Evolutionary conservation across 2,113 vertebrate species (phyloP).

Genomic region (Oreochromis spilurus): DNA sequence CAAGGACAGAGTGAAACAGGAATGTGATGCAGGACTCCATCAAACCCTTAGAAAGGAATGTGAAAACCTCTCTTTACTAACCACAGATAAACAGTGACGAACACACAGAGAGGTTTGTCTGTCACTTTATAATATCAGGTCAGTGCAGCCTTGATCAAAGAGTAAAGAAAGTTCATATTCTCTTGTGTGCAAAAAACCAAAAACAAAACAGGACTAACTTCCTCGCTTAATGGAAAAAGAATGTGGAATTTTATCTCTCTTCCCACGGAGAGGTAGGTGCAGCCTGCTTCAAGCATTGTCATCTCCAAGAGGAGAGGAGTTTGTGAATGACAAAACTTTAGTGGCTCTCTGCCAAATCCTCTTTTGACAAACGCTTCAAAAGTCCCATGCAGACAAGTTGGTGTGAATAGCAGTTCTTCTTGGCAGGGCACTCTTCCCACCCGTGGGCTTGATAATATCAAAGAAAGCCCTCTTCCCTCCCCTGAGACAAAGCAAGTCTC

Average conservation of each 20-base stretch:
- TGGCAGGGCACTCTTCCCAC: constrained; percentile 24
- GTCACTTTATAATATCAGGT: neutral
- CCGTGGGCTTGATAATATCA: constrained; percentile 59
- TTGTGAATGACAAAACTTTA: constrained; percentile 62
- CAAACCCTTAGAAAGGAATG: constrained; percentile 43
- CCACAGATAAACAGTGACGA: neutral
- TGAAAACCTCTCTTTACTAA: constrained; percentile 16
- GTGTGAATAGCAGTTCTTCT: constrained; percentile 61
- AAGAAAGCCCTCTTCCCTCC: constrained; percentile 54
- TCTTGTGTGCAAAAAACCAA: neutral
- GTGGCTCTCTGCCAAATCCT: constrained; percentile 58
- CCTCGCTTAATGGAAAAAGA: constrained; percentile 1
- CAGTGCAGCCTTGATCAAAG: neutral
- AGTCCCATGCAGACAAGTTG: constrained; percentile 60
- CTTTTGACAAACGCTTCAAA: constrained; percentile 64
- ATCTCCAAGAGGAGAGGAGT: constrained; percentile 24
- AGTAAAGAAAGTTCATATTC: neutral
- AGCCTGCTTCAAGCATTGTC: constrained; percentile 46
- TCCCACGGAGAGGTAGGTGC: neutral
- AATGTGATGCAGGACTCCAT: constrained; percentile 51
- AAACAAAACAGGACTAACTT: neutral
- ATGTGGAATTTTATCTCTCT: neutral
- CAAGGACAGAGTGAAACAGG: constrained; percentile 48
- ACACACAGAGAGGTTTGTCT: neutral
- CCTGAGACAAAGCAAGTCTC: constrained; percentile 47